A percentile compares a stretch with the other conserved stretches of the same genome.
Evolutionary conservation across 2,888 invertebrate genomes (phyloP).

Genomic region (Euplexia lucipara): DNA sequence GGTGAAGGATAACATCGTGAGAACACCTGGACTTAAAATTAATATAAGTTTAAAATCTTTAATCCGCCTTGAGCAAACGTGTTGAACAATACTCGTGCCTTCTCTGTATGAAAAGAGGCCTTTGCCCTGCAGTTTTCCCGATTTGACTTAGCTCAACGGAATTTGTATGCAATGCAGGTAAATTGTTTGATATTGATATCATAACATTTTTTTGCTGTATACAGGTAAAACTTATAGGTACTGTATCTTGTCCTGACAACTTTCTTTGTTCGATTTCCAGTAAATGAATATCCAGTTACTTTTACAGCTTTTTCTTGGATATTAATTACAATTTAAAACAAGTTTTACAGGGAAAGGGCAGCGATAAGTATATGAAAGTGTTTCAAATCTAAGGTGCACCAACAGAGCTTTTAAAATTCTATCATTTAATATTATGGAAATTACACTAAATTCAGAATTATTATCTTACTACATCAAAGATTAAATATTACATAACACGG

Average conservation of each 20-base stretch:
- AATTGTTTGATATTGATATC: neutral
- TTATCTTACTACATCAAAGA: neutral
- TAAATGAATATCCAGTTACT: conserved; percentile 29
- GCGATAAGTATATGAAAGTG: neutral
- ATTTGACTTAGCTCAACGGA: too few species aligned
- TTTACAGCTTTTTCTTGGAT: conserved; percentile 20
- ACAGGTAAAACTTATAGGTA: conserved; percentile 5
- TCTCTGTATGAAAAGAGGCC: too few species aligned
- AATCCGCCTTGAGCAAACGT: too few species aligned
- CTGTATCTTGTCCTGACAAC: conserved; percentile 9
- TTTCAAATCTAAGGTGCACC: neutral
- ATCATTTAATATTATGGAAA: conserved; percentile 1
- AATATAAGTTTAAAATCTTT: too few species aligned
- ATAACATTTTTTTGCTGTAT: conserved; percentile 1
- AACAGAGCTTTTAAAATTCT: neutral
- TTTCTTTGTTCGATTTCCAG: conserved; percentile 34
- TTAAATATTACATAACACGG: conserved; percentile 5
- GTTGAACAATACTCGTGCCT: too few species aligned
- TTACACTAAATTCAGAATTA: neutral
- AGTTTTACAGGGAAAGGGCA: conserved; percentile 4
- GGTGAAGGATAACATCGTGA: too few species aligned
- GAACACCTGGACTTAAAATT: too few species aligned
- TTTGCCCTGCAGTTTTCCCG: too few species aligned
- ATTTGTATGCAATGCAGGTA: too few species aligned
- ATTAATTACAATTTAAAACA: conserved; percentile 17